These are phyloP conservation scores for Nycticebus coucang DNA, from an alignment of 2,113 vertebrate species.

Conservation along the genomic window DNA sequence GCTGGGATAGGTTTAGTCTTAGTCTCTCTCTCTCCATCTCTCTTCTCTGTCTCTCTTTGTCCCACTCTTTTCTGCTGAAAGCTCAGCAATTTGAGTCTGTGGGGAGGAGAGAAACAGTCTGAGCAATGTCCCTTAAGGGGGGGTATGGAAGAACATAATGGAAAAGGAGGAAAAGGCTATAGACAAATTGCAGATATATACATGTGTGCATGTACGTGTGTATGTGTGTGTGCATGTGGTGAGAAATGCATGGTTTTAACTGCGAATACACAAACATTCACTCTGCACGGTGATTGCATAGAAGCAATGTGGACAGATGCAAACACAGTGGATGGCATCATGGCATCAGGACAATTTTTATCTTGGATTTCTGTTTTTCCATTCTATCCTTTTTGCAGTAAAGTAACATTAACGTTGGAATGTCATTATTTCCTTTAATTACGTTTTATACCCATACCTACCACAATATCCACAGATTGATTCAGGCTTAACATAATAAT, in stretches of 20 bases:
- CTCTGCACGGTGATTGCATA: fast-evolving
- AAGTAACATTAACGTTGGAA: not conserved
- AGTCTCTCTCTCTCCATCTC: not conserved
- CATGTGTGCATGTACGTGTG: not conserved
- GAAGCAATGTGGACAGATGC: not conserved
- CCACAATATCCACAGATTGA: not conserved
- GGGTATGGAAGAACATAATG: fast-evolving
- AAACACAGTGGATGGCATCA: not conserved
- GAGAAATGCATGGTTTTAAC: not conserved
- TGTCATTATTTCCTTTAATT: not conserved
- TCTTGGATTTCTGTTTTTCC: not conserved
- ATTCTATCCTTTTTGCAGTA: not conserved
- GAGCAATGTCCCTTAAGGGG: not conserved
- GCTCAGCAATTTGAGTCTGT: not conserved
- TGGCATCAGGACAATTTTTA: not conserved
- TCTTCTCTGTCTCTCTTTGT: not conserved
- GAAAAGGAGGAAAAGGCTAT: not conserved
- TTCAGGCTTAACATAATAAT: no score
- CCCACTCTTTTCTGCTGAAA: not conserved
- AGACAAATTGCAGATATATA: not conserved
- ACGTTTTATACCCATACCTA: not conserved
- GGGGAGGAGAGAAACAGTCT: not conserved
- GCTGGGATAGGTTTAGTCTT: not conserved
- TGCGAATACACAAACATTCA: no score
- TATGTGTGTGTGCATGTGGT: no score